A percentile compares a stretch with the other conserved stretches of the same genome.
Evolutionary conservation across 1,140 invertebrate species (phyloP).

Genomic region (Diprion similis): DNA sequence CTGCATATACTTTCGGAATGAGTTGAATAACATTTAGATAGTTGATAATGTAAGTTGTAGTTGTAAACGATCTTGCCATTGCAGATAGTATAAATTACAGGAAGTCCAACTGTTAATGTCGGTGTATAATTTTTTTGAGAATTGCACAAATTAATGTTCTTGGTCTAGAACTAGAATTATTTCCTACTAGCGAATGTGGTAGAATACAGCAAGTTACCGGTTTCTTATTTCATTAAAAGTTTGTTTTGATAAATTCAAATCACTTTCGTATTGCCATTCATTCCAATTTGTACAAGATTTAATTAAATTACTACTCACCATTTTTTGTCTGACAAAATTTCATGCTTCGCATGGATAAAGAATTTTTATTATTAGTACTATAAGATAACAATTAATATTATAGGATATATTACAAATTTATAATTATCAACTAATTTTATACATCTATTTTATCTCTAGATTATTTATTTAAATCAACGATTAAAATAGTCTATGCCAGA

Average conservation of each 20-base stretch:
- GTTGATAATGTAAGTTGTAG: too few species aligned
- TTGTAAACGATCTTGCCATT: not conserved
- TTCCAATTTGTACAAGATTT: not conserved
- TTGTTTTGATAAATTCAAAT: not conserved
- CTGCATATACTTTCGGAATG: not conserved
- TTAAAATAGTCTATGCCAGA: not conserved
- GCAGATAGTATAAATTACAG: not conserved
- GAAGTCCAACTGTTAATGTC: not conserved
- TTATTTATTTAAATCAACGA: not conserved
- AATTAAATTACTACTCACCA: too few species aligned
- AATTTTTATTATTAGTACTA: not conserved
- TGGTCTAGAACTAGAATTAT: not conserved
- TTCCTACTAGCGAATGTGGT: too few species aligned
- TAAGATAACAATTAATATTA: not conserved
- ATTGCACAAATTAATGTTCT: not conserved
- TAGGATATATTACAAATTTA: conserved; percentile 8
- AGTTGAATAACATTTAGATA: not conserved
- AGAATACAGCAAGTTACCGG: not conserved
- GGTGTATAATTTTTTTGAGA: not conserved
- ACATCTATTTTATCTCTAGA: not conserved
- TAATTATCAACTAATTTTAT: conserved; percentile 1
- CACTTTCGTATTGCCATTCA: not conserved
- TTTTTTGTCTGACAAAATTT: not conserved
- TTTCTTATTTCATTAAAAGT: not conserved
- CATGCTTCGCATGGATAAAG: conserved; percentile 4